phyloP scores from a whole-genome alignment of 2,113 vertebrate species.

The Eptesicus fuscus region DNA sequence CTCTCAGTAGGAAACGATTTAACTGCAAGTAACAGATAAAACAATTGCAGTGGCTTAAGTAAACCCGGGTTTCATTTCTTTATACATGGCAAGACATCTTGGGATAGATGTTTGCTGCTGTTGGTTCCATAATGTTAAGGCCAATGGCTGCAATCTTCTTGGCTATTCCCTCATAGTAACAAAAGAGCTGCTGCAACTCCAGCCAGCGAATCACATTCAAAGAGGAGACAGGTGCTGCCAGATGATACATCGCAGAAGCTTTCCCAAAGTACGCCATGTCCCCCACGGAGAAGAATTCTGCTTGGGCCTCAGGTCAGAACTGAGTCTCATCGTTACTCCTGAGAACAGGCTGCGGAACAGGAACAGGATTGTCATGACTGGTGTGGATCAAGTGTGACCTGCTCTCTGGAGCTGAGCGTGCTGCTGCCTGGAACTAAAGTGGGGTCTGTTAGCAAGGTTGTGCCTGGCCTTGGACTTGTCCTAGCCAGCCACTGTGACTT shows the following conservation, averaged over 20 bases:
- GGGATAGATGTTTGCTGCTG: background rate
- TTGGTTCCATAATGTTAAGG: background rate
- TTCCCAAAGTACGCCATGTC: background rate
- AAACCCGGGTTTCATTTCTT: background rate
- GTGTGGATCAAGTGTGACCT: background rate
- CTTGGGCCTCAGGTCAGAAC: background rate
- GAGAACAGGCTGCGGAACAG: background rate
- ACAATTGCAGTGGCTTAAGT: background rate
- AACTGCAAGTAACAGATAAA: background rate
- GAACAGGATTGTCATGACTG: background rate
- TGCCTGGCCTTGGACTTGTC: background rate
- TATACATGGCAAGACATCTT: background rate
- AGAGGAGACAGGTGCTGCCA: background rate
- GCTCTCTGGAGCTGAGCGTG: fast-evolving
- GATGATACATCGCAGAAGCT: background rate
- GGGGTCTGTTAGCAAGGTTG: background rate
- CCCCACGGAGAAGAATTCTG: background rate
- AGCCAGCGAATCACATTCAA: background rate
- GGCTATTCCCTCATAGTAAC: background rate
- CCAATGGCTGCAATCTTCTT: background rate
- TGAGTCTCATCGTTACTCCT: background rate
- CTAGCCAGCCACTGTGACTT: too few relatives aligned
- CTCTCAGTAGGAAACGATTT: background rate
- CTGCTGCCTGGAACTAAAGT: background rate
- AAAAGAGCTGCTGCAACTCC: background rate